Percentiles rank a stretch among this genome's conserved stretches.
Evolutionary conservation across 2,888 invertebrate species (phyloP).

Genomic region (Acleris laterana): DNA sequence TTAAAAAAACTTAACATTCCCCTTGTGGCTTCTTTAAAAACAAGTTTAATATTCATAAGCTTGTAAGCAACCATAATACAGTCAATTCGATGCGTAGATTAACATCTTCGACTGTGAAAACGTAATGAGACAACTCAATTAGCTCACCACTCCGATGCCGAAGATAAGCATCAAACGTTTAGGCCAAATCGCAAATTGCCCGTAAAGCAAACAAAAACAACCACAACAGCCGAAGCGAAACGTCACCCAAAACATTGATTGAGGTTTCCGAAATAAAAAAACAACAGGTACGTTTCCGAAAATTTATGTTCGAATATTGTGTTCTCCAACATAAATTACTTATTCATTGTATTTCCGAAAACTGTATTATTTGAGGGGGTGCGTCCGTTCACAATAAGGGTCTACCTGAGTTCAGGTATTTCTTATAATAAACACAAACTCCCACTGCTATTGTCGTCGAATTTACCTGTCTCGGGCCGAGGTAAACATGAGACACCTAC

Average conservation of each 20-base stretch:
- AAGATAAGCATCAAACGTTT: constrained; percentile 56
- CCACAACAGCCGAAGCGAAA: constrained; percentile 72
- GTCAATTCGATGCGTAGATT: constrained; percentile 69
- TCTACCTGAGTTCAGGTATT: constrained; percentile 78
- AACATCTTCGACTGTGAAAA: constrained; percentile 55
- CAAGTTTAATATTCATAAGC: constrained; percentile 74
- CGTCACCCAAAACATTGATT: constrained; percentile 65
- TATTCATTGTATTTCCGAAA: constrained; percentile 82
- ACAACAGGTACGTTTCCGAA: constrained; percentile 68
- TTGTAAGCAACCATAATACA: constrained; percentile 73
- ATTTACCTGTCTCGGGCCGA: constrained; percentile 75
- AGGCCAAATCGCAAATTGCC: constrained; percentile 71
- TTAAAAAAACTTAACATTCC: background rate
- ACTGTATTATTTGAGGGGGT: constrained; percentile 74
- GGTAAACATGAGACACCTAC: constrained; percentile 75
- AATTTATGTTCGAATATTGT: constrained; percentile 69
- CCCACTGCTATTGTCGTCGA: constrained; percentile 74
- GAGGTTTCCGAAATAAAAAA: constrained; percentile 44
- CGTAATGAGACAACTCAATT: constrained; percentile 71
- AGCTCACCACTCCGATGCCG: constrained; percentile 53
- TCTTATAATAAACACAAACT: constrained; percentile 73
- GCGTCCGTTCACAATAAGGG: constrained; percentile 68
- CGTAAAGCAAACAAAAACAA: constrained; percentile 79
- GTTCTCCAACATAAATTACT: constrained; percentile 78
- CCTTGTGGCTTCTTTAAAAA: constrained; percentile 54